Evolutionary conservation across 2,113 vertebrate genomes (phyloP), one percentile per base, ranked within the genome.

Genomic region (Clinocottus analis): DNA sequence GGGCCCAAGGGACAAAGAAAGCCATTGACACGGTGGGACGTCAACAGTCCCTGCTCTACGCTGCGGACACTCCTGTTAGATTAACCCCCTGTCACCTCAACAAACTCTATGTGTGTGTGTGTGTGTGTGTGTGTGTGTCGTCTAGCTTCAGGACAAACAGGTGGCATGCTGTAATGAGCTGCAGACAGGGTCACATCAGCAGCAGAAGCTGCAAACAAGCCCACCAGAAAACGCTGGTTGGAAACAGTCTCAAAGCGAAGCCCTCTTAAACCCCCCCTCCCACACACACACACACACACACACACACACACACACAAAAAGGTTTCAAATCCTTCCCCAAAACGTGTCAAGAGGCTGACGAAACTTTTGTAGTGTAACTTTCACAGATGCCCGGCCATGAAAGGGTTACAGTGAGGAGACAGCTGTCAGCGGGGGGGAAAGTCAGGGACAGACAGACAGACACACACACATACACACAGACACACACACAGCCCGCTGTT

Each of bases 101-200:
- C 90, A 84, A 84, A 83, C 85, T 88, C 77, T 65, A 51, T 87
- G 70, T 80, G 76, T 79, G 75, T 76, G 73, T 77, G 75, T 49
- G 72, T 75, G 19, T 81, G 70, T 80, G 76, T 79, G 75, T 76
- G 73, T 77, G 75, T 49, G 72, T 75, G 19, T 81, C 43, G 29
- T 71, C 62, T 87, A 80, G 94, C 92, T 93, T 64, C 87, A 37
- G 92, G 92, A 94, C 89, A 94, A 95, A 95, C 94, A 95, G 94
- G 94, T 94, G 94, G 93, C 85, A 75, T 45, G 89, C 87, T 89
- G 92, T 95, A 95, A 94, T 93, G 94, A 94, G 92, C 87, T 90
- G 90, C 91, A 91, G 89, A 91, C 91, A 58, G 79, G 87, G 91
- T 88, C 91, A 88, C 90, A 89, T 92, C 92, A 94, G 91, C 91